Conservation (phyloP, 1,140 invertebrate species). For the Sesamia nonagrioides region DNA sequence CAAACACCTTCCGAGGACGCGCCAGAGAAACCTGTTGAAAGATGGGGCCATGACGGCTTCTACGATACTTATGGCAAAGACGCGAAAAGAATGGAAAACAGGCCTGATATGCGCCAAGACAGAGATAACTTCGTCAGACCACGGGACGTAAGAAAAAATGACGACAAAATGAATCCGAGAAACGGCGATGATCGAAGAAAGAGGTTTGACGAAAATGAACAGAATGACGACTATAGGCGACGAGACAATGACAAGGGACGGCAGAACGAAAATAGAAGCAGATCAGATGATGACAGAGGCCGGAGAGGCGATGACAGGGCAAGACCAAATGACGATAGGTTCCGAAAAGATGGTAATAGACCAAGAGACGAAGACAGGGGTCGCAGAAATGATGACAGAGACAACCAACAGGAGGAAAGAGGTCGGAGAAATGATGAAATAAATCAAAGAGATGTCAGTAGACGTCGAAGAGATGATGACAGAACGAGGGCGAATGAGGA, state of each 20-base stretch:
- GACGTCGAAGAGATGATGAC: conserved; percentile 17
- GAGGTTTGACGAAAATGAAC: conserved; percentile 50
- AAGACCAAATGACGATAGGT: neutral
- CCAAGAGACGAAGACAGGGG: neutral
- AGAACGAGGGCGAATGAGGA: conserved; percentile 30
- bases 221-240: conserved; percentile 44
- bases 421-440: conserved; percentile 4
- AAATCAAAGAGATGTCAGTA: neutral
- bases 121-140: conserved; percentile 61
- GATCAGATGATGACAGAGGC: conserved; percentile 7
- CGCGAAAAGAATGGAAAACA: conserved; percentile 65
- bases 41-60: conserved; percentile 83
- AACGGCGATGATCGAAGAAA: conserved; percentile 53
- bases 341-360: neutral
- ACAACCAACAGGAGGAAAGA: neutral
- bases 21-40: conserved; percentile 57
- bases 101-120: conserved; percentile 49
- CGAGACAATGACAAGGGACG: conserved; percentile 6
- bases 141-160: conserved; percentile 47
- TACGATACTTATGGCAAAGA: conserved; percentile 80
- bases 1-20: conserved; percentile 60
- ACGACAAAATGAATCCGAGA: conserved; percentile 52
- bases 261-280: neutral
- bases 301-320: neutral
- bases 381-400: conserved; percentile 24